phyloP scores from a whole-genome alignment of 2,797 vertebrate species.

The Rhinella marina region DNA sequence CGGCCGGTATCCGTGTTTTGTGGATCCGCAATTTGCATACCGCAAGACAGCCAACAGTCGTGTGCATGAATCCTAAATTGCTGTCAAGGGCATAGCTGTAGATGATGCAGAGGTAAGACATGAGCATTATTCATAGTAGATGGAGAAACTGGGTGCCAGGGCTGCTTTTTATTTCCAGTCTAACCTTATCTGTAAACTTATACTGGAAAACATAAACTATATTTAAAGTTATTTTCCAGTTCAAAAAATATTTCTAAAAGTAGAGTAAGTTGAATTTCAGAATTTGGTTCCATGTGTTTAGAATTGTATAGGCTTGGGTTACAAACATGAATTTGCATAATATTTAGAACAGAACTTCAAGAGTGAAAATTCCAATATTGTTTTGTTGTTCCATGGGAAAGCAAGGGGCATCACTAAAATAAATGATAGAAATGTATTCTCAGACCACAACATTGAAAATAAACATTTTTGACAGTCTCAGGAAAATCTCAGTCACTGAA shows the following conservation, averaged over 20 bases:
- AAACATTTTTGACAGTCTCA: constrained; percentile 3
- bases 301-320: neutral
- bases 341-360: neutral
- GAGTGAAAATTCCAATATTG: neutral
- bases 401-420: neutral
- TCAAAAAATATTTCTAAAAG: neutral
- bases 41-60: too few species aligned
- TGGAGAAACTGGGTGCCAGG: too few species aligned
- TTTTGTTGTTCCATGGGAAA: constrained; percentile 1
- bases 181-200: neutral
- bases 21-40: too few species aligned
- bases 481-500: neutral
- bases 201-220: neutral
- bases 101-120: too few species aligned
- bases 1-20: too few species aligned
- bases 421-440: neutral
- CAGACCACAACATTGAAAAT: neutral
- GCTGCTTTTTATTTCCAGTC: too few species aligned
- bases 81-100: too few species aligned
- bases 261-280: neutral
- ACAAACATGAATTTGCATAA: neutral
- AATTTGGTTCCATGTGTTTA: neutral
- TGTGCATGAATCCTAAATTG: too few species aligned
- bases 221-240: neutral
- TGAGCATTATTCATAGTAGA: too few species aligned